A percentile compares a stretch with the other conserved stretches of the same genome.
phyloP scores from a whole-genome alignment of 2,797 vertebrate genomes.

The Schizopygopsis pylzovi region DNA sequence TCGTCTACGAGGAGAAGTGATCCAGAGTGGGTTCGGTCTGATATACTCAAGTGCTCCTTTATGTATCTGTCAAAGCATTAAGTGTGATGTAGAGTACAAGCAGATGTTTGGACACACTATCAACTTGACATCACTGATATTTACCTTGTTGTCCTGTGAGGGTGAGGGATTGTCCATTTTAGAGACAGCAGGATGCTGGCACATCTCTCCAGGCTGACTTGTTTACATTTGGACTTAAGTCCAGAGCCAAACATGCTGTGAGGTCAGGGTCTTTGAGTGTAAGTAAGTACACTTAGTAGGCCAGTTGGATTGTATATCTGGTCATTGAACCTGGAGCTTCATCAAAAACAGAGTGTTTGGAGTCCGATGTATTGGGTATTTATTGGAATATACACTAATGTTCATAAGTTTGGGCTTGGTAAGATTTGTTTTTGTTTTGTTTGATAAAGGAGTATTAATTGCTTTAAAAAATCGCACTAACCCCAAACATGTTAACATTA shows the following conservation, averaged over 20 bases:
- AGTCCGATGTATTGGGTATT: not conserved
- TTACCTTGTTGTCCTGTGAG: constrained; percentile 39
- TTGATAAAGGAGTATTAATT: not conserved
- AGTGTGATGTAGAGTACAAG: constrained; percentile 33
- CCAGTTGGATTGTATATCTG: constrained; percentile 45
- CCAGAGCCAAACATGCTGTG: constrained; percentile 47
- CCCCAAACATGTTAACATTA: not conserved
- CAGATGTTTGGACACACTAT: constrained; percentile 43
- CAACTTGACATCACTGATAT: constrained; percentile 45
- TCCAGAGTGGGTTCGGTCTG: constrained; percentile 4
- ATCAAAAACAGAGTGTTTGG: constrained; percentile 22
- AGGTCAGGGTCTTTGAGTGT: constrained; percentile 50
- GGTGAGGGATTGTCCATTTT: constrained; percentile 45
- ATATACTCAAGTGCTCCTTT: constrained; percentile 37
- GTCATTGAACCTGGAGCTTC: constrained; percentile 27
- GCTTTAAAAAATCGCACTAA: not conserved
- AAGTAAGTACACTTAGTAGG: constrained; percentile 34
- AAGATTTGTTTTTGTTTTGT: not conserved
- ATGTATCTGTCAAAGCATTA: constrained; percentile 27
- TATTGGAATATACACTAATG: not conserved
- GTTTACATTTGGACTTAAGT: constrained; percentile 56
- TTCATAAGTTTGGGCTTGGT: not conserved
- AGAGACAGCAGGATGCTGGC: constrained; percentile 44
- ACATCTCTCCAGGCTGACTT: constrained; percentile 35
- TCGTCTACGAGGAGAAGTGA: constrained; percentile 10